Conservation (phyloP, 1,140 invertebrate species). For the Bursaphelenchus mucronatus region DNA sequence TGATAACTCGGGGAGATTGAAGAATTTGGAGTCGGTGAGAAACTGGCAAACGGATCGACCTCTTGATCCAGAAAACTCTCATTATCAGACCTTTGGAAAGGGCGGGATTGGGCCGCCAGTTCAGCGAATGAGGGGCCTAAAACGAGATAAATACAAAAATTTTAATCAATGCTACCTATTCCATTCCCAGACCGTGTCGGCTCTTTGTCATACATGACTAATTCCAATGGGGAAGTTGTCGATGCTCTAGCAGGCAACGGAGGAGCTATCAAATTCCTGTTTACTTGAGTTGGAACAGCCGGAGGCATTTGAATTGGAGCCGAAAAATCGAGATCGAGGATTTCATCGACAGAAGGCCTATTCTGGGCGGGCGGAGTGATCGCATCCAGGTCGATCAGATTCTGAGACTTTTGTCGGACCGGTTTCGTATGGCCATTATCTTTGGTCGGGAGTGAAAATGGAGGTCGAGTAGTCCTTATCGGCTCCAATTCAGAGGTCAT, state of each 20-base stretch:
- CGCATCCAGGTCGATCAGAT: neutral
- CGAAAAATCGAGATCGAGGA: neutral
- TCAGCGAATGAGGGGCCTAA: no score
- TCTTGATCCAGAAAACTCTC: no score
- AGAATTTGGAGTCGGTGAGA: no score
- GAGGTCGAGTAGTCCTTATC: neutral
- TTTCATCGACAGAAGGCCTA: no score
- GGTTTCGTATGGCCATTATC: neutral
- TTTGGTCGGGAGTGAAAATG: neutral
- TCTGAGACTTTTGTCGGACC: slow-evolving; percentile 5
- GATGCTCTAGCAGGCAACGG: neutral
- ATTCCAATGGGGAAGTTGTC: neutral
- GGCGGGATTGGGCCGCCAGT: no score
- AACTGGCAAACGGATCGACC: no score
- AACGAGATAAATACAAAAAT: neutral
- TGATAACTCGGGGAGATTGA: no score
- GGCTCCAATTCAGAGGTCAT: neutral
- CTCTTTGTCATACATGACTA: slow-evolving; percentile 18
- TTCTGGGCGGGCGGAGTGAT: neutral
- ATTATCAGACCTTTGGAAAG: no score
- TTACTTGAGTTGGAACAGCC: no score
- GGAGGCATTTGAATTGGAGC: neutral
- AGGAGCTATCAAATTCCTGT: neutral
- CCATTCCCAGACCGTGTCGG: slow-evolving; percentile 3
- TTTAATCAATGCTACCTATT: neutral